Evolutionary conservation across 2,888 invertebrate genomes (phyloP), one percentile per base, ranked within the genome.

Genomic region (Campopleginae sp.): DNA sequence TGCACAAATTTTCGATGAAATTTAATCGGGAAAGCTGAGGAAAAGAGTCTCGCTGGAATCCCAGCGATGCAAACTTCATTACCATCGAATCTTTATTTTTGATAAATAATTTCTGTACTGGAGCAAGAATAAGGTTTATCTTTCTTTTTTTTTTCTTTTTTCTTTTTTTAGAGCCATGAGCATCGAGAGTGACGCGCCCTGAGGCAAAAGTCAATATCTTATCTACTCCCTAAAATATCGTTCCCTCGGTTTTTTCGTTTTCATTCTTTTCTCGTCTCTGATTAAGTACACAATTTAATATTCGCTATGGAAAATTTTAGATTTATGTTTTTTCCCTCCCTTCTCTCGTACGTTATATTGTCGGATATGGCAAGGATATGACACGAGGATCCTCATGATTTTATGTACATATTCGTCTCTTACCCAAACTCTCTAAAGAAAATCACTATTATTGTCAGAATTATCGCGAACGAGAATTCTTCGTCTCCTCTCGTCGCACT

Each of bases 341-440:
- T 72, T 71, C 27, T 65, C 54, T 68, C 66, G 58, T 76, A 79
- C 42, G 68, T 61, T 58, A 72, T 88, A 87, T 79, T 85, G 86
- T 88, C 71, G 82, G 89, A 91, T 90, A 90, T 90, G 91, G 89
- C 91, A 89, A 88, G 87, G 90, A 91, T 90, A 91, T 90, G 91
- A 91, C 86, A 90, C 87, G 86, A 86, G 88, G 88, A 81, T 61
- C n/a, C 54, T 65, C 74, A 58, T 51, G 66, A 66, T 54, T 48
- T 79, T 65, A 70, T 70, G 17, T 74, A n/a, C 54, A 33, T 44
- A 44, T 70, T 75, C 68, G 31, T 46, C 42, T 33, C 6, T 46
- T 70, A 31, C 65, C 19, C 42, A 48, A 63, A 68, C 46, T 86
- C 54, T 78, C 68, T 70, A 68, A 51, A 5, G 54, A 38, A 31